Evolutionary conservation across 2,888 invertebrate species (phyloP), one percentile per base, ranked within the genome.

Genomic region (Cylloceria caligata): DNA sequence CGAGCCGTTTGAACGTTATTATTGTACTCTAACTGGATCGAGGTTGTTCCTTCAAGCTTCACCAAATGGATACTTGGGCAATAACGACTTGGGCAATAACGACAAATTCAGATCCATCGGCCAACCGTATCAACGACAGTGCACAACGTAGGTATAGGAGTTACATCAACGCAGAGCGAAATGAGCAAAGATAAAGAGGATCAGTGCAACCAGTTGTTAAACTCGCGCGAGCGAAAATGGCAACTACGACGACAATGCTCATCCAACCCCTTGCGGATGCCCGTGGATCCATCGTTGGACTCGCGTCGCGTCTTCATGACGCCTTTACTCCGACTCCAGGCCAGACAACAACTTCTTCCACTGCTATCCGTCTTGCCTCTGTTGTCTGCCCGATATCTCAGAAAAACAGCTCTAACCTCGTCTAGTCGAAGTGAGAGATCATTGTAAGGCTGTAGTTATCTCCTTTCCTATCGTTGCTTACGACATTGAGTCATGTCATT

Each of bases 231-330:
- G 16, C 24, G 34, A 64, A 64, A 64, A 52, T 39, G 39, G 52
- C 39, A 39, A 36, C 34, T 11, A 49, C 36, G 49, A 30, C 62
- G 62, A 62, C 45, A 62, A 49, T 34, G 49, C 24, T 68, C 47
- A 16, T 55, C 49, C 47, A 69, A 78, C 60, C 69, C 72, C 49
- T 24, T 11, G 2, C 27, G 34, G 47, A 9, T 36, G 30, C 27
- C 27, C 62, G 47, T 55, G 77, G 71, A 74, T 85, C 82, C 86
- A 87, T 86, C 84, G 85, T 87, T 78, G 73, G 84, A 76, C 36
- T 42, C 65, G 60, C 80, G 86, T 83, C 87, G 89, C 88, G 88
- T 84, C 90, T 86, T 83, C 73, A 62, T 85, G 90, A 89, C 90
- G 88, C 90, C 90, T 55, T 65, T 36, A 52, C 52, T 27, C 49